Evolutionary conservation across 2,888 invertebrate species (phyloP), one percentile per base, ranked within the genome.

Genomic region (Busseola fusca): DNA sequence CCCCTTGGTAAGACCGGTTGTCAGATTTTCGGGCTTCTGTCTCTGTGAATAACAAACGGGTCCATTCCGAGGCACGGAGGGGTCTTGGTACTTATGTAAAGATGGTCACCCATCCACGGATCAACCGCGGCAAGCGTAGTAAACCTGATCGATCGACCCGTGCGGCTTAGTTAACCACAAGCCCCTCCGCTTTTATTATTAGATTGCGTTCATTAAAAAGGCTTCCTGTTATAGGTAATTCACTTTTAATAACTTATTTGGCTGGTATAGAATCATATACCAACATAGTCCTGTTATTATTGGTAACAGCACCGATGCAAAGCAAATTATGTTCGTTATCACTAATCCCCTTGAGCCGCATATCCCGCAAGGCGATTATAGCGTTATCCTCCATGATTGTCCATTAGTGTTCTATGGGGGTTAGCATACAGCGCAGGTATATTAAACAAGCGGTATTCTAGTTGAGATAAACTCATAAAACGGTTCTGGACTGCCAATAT

Each of bases 281-380:
- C n/a, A 27, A 16, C 6, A 14, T 42, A 30, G 37, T 71, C 27
- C 30, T 27, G 37, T 10, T 27, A 0, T 45, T 63, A 10, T 52
- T 59, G 30, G 3, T 50, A 27, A 52, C 30, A 34, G 81, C 59
- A 76, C 34, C 56, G 48, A 52, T 57, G 72, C 54, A 69, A 64
- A 70, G 71, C 57, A 62, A 81, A 77, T 77, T 77, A 70, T 52
- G 60, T 77, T 82, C 52, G 82, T 81, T 81, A 81, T 57, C 78
- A 42, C 45, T 82, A 81, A 77, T 81, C 71, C 64, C 42, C 25
- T 54, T 69, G 68, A 56, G 78, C 64, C 56, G 50, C 37, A 34
- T 60, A 40, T 81, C 64, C 62, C 71, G 45, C 78, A 45, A 52
- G 30, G 78, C 48, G 59, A 70, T 81, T 77, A 77, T 52, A 37